A percentile compares a stretch with the other conserved stretches of the same genome.
Evolutionary conservation across 1,140 invertebrate genomes (phyloP).

Genomic region (Muscidifurax raptorellus): DNA sequence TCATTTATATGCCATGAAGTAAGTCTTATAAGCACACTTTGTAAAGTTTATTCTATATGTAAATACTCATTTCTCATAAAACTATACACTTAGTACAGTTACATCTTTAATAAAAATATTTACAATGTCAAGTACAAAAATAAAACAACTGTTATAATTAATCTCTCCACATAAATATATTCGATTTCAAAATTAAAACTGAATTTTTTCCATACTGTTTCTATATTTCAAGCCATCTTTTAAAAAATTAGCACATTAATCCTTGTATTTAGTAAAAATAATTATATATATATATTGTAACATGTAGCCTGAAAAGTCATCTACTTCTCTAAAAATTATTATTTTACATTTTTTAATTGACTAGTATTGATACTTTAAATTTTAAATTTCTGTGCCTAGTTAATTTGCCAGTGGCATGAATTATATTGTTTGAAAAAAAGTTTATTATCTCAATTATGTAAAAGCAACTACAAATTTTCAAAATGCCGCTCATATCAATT

Average conservation of each 20-base stretch:
- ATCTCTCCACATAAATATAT: background rate
- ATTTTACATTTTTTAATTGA: too few relatives aligned
- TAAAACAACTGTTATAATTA: background rate
- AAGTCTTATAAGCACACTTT: slow-evolving; percentile 18
- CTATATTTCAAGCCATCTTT: background rate
- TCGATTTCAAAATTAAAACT: background rate
- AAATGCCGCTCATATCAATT: background rate
- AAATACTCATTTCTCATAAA: slow-evolving; percentile 38
- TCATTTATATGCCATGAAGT: slow-evolving; percentile 25
- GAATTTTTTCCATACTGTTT: background rate
- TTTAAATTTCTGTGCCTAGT: too few relatives aligned
- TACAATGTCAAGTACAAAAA: slow-evolving; percentile 23
- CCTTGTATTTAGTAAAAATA: background rate
- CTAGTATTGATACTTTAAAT: too few relatives aligned
- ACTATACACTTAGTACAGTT: slow-evolving; percentile 30
- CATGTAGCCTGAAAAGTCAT: too few relatives aligned
- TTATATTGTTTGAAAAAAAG: too few relatives aligned
- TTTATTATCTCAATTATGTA: too few relatives aligned
- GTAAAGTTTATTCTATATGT: slow-evolving; percentile 38
- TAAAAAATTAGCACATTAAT: background rate
- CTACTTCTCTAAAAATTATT: too few relatives aligned
- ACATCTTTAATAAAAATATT: slow-evolving; percentile 41
- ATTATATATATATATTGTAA: too few relatives aligned
- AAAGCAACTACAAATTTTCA: background rate
- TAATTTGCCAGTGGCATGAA: too few relatives aligned